phyloP scores from a whole-genome alignment of 2,888 invertebrate genomes.

The Leucania comma region DNA sequence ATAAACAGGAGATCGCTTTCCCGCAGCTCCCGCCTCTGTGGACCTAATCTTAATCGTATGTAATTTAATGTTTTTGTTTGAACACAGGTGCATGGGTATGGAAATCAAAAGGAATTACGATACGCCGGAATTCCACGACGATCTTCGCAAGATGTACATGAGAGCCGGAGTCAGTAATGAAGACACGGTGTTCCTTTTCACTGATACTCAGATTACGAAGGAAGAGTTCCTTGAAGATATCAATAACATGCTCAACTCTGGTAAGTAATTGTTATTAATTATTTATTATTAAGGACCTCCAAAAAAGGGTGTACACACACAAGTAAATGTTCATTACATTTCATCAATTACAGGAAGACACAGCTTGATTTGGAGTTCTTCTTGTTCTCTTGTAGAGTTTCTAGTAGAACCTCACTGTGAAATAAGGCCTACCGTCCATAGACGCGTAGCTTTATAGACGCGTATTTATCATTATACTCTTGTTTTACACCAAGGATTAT shows the following conservation, averaged over 20 bases:
- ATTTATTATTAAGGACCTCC: too few relatives aligned
- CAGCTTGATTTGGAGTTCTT: too few relatives aligned
- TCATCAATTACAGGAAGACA: too few relatives aligned
- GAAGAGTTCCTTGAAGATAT: slow-evolving; percentile 98
- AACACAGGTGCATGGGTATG: slow-evolving; percentile 95
- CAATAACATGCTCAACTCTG: slow-evolving; percentile 97
- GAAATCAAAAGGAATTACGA: slow-evolving; percentile 96
- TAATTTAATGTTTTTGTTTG: not conserved
- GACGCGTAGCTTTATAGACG: too few relatives aligned
- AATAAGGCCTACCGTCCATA: too few relatives aligned
- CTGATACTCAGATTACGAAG: slow-evolving; percentile 97
- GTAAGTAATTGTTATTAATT: slow-evolving; percentile 92
- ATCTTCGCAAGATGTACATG: slow-evolving; percentile 95
- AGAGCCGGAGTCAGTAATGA: slow-evolving; percentile 94
- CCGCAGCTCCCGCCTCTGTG: too few relatives aligned
- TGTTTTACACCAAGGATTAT: too few relatives aligned
- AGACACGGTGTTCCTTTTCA: slow-evolving; percentile 96
- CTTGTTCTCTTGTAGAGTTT: not conserved
- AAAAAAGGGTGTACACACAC: too few relatives aligned
- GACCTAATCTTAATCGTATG: too few relatives aligned
- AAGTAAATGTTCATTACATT: too few relatives aligned
- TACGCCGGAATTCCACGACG: slow-evolving; percentile 95
- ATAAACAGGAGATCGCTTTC: too few relatives aligned
- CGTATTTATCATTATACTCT: too few relatives aligned
- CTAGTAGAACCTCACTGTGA: not conserved